Conservation (phyloP, 1,140 invertebrate species). For the Trichonephila inaurata region DNA sequence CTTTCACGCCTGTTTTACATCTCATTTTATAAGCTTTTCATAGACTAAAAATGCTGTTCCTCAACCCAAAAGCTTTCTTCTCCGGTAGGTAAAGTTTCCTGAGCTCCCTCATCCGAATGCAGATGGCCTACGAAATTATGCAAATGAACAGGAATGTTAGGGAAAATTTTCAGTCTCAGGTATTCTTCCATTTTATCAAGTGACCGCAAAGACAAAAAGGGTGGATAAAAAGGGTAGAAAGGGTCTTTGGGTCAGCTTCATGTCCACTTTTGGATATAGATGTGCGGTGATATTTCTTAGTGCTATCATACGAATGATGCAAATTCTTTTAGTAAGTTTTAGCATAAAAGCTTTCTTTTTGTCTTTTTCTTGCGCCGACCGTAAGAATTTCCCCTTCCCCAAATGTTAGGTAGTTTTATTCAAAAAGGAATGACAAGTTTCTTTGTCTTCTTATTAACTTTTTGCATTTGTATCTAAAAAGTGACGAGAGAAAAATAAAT, state of each 20-base stretch:
- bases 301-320: too few relatives aligned
- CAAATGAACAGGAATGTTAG: neutral
- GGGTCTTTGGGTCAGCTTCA: neutral
- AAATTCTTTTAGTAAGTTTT: too few relatives aligned
- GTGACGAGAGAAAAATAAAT: too few relatives aligned
- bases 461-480: too few relatives aligned
- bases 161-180: neutral
- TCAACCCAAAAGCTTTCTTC: slow-evolving; percentile 7
- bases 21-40: slow-evolving; percentile 30
- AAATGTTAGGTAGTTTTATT: too few relatives aligned
- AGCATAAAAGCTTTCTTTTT: too few relatives aligned
- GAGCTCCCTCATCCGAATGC: neutral
- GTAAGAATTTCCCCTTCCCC: too few relatives aligned
- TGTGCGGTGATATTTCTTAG: neutral
- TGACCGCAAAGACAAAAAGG: neutral
- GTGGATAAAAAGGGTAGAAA: neutral
- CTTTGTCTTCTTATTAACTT: too few relatives aligned
- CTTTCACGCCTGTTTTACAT: slow-evolving; percentile 10
- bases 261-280: neutral
- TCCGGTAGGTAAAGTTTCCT: slow-evolving; percentile 16
- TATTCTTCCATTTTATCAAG: slow-evolving; percentile 38
- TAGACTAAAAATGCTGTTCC: slow-evolving; percentile 31
- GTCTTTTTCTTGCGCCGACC: too few relatives aligned
- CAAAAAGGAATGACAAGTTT: too few relatives aligned
- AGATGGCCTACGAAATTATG: slow-evolving; percentile 28